Percentiles rank a stretch among this genome's conserved stretches.
Conservation (phyloP, 2,113 vertebrate species). For the Colossoma macropomum region DNA sequence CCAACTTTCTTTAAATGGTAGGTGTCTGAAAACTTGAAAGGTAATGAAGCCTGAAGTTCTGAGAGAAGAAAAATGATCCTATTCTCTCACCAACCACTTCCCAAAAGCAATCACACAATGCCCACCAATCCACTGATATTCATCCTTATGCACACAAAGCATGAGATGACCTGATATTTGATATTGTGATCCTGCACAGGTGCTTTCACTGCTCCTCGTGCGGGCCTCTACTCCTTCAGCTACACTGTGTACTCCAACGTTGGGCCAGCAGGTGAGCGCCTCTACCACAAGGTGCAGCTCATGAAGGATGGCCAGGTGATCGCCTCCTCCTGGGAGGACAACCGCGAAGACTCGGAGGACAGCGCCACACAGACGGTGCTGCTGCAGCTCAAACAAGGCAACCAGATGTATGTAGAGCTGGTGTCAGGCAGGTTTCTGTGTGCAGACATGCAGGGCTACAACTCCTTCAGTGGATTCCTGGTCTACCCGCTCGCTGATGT, state of each 20-base stretch:
- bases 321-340: slow-evolving; percentile 71
- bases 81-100: neutral
- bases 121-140: neutral
- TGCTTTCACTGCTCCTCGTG: slow-evolving; percentile 66
- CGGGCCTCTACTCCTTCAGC: slow-evolving; percentile 72
- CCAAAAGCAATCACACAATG: neutral
- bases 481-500: slow-evolving; percentile 64
- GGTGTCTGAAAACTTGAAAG: too few relatives aligned
- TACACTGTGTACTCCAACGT: slow-evolving; percentile 65
- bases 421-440: slow-evolving; percentile 69
- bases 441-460: slow-evolving; percentile 46
- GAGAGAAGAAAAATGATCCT: neutral
- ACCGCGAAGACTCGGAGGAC: slow-evolving; percentile 73
- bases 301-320: slow-evolving; percentile 55
- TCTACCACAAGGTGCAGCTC: slow-evolving; percentile 72
- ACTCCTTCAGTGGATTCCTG: slow-evolving; percentile 74
- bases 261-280: neutral
- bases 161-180: neutral
- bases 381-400: slow-evolving; percentile 63
- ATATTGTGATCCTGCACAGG: slow-evolving; percentile 59
- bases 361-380: slow-evolving; percentile 66
- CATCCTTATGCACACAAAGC: neutral
- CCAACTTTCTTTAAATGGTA: too few relatives aligned
- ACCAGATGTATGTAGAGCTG: slow-evolving; percentile 73
- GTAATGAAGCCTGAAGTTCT: too few relatives aligned